Base-by-base conservation (phyloP, 1,140 invertebrate species). In the Pseudomyrmex dendroicus region DNA sequence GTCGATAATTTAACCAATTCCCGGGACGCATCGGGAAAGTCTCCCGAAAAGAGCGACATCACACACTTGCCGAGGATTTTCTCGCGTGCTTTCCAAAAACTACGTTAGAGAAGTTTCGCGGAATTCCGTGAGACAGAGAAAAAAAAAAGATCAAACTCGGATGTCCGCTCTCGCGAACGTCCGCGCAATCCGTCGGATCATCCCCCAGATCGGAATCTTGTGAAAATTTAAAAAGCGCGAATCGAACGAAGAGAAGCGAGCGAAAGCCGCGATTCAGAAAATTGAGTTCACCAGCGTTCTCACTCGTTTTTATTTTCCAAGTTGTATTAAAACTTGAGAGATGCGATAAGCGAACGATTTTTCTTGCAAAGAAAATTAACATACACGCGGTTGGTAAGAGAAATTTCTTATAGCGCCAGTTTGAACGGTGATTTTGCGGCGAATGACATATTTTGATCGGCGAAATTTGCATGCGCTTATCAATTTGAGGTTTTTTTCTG, bases 1-100 rank as follows among this genome's bases (percentile, higher is more conserved):
- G 62, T 82, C 67, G 54, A 80, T 86, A 88, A 91, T 86, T 89
- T 78, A 86, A 88, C 86, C 77, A 89, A 89, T 86, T 66, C 52
- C 52, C 13, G 74, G 25, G 25, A 35, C 35, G 5, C 35, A 15
- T 54, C 25, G 52, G 25, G 13, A 48, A 80, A 74, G 62, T n/a
- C 66, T 76, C 12, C 15, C 12, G 50, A 74, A 73, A 68, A 50
- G 52, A 50, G 20, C 8, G 35, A 35, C 22, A 22, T 2, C 35
- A 35, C 35, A 35, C 35, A 7, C 13, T 48, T n/a, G 5, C 3
- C 46, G 44, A 20, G 20, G 56, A 25, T 46, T 73, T 20, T 76
- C 56, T 76, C 56, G 46, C 13, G 9, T 10, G 46, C 44, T 50
- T 68, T 20, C 12, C 10, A 4, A 54, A 17, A 7, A 44, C 2